Evolutionary conservation across 2,113 vertebrate species (phyloP).

Genomic region (Pollachius pollachius): DNA sequence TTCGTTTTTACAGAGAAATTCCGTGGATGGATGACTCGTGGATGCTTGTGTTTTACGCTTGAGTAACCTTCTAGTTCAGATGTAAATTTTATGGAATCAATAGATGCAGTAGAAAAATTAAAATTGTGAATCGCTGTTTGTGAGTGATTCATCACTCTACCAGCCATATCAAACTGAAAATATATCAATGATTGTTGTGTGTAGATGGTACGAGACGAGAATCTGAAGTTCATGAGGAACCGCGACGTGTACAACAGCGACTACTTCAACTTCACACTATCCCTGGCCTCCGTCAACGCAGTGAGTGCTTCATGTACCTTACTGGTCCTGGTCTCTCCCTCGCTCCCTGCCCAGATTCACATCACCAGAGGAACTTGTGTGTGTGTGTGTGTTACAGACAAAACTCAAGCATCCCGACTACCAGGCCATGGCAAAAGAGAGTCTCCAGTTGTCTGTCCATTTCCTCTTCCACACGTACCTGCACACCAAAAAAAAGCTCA

Average conservation of each 20-base stretch:
- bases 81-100: too few relatives aligned
- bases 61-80: too few relatives aligned
- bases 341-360: not conserved
- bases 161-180: too few relatives aligned
- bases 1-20: too few relatives aligned
- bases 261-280: slow-evolving; percentile 97
- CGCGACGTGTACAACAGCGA: slow-evolving; percentile 97
- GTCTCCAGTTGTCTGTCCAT: slow-evolving; percentile 91
- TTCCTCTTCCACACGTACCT: slow-evolving; percentile 98
- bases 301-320: slow-evolving; percentile 63
- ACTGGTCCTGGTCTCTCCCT: not conserved
- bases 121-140: too few relatives aligned
- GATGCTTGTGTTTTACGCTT: too few relatives aligned
- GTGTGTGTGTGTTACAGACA: slow-evolving; percentile 80
- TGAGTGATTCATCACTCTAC: too few relatives aligned
- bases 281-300: slow-evolving; percentile 91
- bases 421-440: slow-evolving; percentile 94
- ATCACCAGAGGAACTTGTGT: not conserved
- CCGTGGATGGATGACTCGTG: too few relatives aligned
- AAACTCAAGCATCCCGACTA: slow-evolving; percentile 94
- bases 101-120: too few relatives aligned
- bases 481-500: slow-evolving; percentile 97
- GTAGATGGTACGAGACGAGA: slow-evolving; percentile 97
- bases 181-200: too few relatives aligned
- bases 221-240: slow-evolving; percentile 98